Base-by-base conservation (phyloP, 2,113 vertebrate genomes). In the Columbina picui region DNA sequence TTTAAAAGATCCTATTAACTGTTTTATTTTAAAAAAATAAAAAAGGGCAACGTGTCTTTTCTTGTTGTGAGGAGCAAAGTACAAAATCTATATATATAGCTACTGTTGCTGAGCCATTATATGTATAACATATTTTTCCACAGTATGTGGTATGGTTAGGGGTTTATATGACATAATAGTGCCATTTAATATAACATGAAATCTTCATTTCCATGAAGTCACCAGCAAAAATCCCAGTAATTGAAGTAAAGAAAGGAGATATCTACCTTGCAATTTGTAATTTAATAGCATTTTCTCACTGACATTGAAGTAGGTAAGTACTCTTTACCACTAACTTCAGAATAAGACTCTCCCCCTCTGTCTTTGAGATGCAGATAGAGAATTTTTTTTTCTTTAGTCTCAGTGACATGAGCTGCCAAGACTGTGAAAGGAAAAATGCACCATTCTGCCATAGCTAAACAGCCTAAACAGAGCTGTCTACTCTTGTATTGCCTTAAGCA, bases 181-280 rank as follows among this genome's bases (percentile, higher is more conserved):
- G 27, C 26, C 55, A 71, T 64, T 90, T 93, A 87, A 82, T 81
- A 60, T 85, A 70, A 55, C 8, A 32, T 53, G 47, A 86, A 90
- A 45, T 88, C 77, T 80, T 94, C 9, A 39, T 80, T 92, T 95
- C 84, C 13, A 7, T 90, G n/a, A 80, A 75, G 32, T 76, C 55
- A 20, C 14, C 52, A 94, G 56, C 43, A 84, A 89, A 92, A 96
- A 68, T 86, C 12, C 23, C 43, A 57, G 53, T 96, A 90, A 93
- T 93, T 96, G 94, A 34, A 93, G 36, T 45, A 73, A 87, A 45
- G 36, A 56, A 57, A 47, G 36, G n/a, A 76, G 57, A 34, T 34
- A 36, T 1, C 68, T 67, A 32, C 89, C 82, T 88, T 74, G 38
- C 49, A 92, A 52, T 81, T 88, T 86, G 49, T 90, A 78, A 84